Evolutionary conservation across 2,113 vertebrate species (phyloP).

Genomic region (Onychostruthus taczanowskii): DNA sequence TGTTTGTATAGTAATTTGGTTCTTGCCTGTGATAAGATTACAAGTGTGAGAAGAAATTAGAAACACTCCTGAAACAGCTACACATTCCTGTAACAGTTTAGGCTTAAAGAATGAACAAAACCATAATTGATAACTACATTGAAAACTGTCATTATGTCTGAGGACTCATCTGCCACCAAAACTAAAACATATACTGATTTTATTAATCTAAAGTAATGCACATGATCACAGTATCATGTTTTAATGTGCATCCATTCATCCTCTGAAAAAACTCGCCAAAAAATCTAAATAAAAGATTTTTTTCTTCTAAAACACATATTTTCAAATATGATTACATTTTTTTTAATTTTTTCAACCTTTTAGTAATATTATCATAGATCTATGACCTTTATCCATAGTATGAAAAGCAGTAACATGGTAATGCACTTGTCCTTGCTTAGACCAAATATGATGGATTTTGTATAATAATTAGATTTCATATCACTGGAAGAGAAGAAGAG

Average conservation of each 20-base stretch:
- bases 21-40: background rate
- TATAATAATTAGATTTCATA: background rate
- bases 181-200: background rate
- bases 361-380: background rate
- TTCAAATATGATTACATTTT: background rate
- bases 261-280: background rate
- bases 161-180: background rate
- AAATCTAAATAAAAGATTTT: no score
- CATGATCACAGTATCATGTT: background rate
- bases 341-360: fast-evolving
- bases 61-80: background rate
- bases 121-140: background rate
- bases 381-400: background rate
- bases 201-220: background rate
- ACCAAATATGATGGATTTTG: fast-evolving
- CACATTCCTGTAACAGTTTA: background rate
- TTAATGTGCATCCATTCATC: background rate
- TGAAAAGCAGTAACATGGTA: background rate
- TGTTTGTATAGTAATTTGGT: background rate
- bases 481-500: background rate
- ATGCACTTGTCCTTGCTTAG: background rate
- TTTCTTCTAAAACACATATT: background rate
- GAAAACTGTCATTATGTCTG: background rate
- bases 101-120: background rate
- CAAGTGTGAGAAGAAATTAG: background rate